Percentiles rank a stretch among this genome's conserved stretches.
Conservation (phyloP, 2,797 vertebrate species). For the Phyllotis vaccarum region DNA sequence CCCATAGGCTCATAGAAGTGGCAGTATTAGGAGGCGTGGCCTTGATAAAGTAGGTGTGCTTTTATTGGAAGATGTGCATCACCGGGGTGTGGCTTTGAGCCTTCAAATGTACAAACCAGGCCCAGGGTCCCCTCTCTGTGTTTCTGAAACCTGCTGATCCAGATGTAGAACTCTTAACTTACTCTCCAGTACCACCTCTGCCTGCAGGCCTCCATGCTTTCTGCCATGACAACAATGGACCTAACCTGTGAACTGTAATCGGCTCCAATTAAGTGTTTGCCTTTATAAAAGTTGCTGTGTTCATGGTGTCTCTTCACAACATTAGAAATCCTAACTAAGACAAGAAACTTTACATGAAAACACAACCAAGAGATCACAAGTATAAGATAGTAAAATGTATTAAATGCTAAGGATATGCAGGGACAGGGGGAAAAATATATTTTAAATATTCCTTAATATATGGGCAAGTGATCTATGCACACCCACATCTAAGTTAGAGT, state of each 20-base stretch:
- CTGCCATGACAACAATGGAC: neutral
- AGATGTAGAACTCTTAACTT: neutral
- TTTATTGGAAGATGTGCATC: neutral
- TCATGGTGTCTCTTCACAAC: neutral
- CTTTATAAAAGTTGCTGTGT: neutral
- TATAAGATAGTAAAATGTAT: neutral
- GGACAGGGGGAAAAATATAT: neutral
- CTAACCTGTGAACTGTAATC: neutral
- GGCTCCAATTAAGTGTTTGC: neutral
- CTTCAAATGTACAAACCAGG: neutral
- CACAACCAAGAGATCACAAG: neutral
- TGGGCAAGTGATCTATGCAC: neutral
- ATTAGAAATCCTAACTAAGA: neutral
- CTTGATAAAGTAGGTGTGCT: neutral
- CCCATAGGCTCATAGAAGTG: neutral
- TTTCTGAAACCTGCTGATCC: neutral
- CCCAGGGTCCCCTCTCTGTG: neutral
- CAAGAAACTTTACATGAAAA: slow-evolving; percentile 25
- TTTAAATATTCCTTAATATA: neutral
- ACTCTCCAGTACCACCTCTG: too few species aligned
- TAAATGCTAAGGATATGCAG: neutral
- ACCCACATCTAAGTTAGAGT: neutral
- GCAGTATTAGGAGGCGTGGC: neutral
- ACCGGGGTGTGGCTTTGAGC: neutral
- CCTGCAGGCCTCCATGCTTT: neutral